Base-by-base conservation (phyloP, 2,113 vertebrate species). In the Saguinus midas region DNA sequence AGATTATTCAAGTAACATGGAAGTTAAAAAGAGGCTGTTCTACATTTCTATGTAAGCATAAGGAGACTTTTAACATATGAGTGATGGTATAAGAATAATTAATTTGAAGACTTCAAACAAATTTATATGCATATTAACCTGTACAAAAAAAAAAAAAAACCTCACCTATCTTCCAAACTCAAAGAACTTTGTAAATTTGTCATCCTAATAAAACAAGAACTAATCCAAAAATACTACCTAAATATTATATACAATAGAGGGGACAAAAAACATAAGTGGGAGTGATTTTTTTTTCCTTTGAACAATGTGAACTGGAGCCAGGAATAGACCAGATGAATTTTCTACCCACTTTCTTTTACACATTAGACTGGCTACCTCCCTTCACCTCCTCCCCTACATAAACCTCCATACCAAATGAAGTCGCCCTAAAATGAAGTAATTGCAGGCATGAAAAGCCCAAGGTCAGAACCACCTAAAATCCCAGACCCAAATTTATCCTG, bases 191-290 rank as follows among this genome's bases (percentile, higher is more conserved):
- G 45, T 40, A 88, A 88, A 94, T 21, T 13, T 91, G 18, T 76
- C 79, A 80, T 68, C 35, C 35, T 81, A 95, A 90, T 84, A 58
- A 95, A 87, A 86, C 57, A 85, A 95, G 89, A 97, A 70, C 43
- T 68, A 75, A 52, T 61, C n/a, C 68, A 86, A 92, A 92, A 90
- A 40, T 78, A 85, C 37, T 43, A 61, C 25, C 48, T 80, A 95
- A 82, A 94, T 93, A 93, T 35, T 86, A 21, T 50, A 79, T 6
- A 94, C n/a, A 92, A 90, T 11, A 73, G 9, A 86, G n/a, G 29
- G 29, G 17, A 91, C 87, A 91, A 95, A 79, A 94, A 29, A 57
- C 48, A 97, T 91, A 3, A 52, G 32, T 9, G 91, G 37, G 37
- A 76, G 48, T 66, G 40, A 37, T 83, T 37, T 64, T 25, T 86